phyloP scores from a whole-genome alignment of 92 coral and sea anemone species.

The Porites evermanni region DNA sequence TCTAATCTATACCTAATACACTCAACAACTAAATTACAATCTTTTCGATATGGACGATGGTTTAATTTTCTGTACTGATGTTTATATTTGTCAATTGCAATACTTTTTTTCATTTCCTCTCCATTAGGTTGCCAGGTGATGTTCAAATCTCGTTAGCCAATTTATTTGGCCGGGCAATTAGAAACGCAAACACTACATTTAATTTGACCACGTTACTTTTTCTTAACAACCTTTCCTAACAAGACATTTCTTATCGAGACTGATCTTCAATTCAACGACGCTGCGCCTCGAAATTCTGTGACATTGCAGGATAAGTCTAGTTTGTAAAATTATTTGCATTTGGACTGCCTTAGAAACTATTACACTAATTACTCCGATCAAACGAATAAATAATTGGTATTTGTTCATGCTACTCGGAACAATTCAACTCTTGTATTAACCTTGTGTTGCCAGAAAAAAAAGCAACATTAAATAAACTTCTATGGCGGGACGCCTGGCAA shows the following conservation, averaged over 20 bases:
- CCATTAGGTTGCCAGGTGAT: neutral
- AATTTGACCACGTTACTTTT: neutral
- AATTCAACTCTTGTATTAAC: neutral
- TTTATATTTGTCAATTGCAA: constrained; percentile 25
- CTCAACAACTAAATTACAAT: constrained; percentile 3
- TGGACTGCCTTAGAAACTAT: neutral
- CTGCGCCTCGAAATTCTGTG: neutral
- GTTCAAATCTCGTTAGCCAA: constrained; percentile 23
- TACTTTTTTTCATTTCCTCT: constrained; percentile 17
- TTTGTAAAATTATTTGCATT: neutral
- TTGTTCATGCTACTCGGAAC: neutral
- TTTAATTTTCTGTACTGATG: constrained; percentile 13
- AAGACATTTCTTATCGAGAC: neutral
- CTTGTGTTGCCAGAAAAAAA: neutral
- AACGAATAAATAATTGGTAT: neutral
- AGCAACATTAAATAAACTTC: neutral
- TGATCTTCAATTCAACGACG: neutral
- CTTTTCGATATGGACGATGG: neutral
- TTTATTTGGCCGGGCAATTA: constrained; percentile 15
- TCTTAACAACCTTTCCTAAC: neutral
- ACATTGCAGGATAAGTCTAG: neutral
- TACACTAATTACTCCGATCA: neutral
- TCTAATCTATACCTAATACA: constrained; percentile 25
- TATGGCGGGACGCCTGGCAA: no score
- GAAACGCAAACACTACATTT: constrained; percentile 3